These are phyloP conservation scores for Condylura cristata DNA, from an alignment of 2,113 vertebrate species.

Conservation along the genomic window DNA sequence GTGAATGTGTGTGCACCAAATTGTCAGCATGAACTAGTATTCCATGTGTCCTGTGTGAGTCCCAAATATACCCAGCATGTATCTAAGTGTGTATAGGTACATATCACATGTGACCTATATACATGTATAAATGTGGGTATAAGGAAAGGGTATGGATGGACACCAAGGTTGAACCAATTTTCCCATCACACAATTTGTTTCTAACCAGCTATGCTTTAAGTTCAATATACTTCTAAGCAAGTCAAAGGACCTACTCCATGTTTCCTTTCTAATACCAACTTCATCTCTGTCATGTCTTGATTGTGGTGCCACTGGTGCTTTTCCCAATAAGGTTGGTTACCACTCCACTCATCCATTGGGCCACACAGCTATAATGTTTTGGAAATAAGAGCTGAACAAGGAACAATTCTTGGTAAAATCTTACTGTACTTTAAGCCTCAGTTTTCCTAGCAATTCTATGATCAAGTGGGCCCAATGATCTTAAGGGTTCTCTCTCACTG, in stretches of 20 bases:
- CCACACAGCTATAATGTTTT: not conserved
- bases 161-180: slow-evolving; percentile 13
- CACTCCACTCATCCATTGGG: not conserved
- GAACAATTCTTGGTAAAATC: not conserved
- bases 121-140: not conserved
- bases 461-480: not conserved
- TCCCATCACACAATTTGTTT: not conserved
- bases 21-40: not conserved
- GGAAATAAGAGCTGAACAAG: not conserved
- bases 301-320: not conserved
- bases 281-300: slow-evolving; percentile 39
- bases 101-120: not conserved
- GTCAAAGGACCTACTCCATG: not conserved
- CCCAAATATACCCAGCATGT: not conserved
- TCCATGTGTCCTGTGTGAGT: not conserved
- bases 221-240: not conserved
- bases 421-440: not conserved
- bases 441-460: not conserved
- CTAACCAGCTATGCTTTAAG: not conserved
- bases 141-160: not conserved
- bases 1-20: not conserved
- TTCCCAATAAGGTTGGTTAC: slow-evolving; percentile 6
- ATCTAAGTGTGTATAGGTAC: not conserved
- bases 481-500: not conserved
- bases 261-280: not conserved